phyloP scores from a whole-genome alignment of 35 echinoderm and acorn worm species.

The Eucidaris tribuloides region DNA sequence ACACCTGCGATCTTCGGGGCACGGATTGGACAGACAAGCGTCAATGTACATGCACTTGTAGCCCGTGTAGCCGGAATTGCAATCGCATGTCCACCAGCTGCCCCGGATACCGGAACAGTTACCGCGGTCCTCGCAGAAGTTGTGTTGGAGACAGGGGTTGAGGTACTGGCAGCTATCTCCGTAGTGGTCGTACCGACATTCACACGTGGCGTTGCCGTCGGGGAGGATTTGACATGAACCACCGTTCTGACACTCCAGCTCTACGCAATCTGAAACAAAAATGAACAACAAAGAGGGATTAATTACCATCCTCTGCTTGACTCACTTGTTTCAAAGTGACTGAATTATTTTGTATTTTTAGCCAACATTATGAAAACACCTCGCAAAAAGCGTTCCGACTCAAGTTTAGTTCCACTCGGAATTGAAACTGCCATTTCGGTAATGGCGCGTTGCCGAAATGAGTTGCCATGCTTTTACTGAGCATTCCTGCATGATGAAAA shows the following conservation, averaged over 20 bases:
- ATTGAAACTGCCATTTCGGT: no score
- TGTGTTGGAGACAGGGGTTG: slow-evolving; percentile 23
- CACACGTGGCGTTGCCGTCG: neutral
- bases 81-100: neutral
- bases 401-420: no score
- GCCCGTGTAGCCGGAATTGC: slow-evolving; percentile 1
- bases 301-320: no score
- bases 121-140: slow-evolving; percentile 30
- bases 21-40: slow-evolving; percentile 12
- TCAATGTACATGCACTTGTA: slow-evolving; percentile 3
- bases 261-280: slow-evolving; percentile 27
- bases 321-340: no score
- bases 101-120: slow-evolving; percentile 26
- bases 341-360: no score
- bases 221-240: neutral
- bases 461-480: no score
- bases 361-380: no score
- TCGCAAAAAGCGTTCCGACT: no score
- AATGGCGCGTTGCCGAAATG: no score
- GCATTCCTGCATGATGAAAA: no score
- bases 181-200: slow-evolving; percentile 27
- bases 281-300: no score
- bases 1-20: slow-evolving; percentile 13
- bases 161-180: neutral
- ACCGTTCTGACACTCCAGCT: neutral